Conservation (phyloP, 2,797 vertebrate genomes). For the Vespertilio murinus region DNA sequence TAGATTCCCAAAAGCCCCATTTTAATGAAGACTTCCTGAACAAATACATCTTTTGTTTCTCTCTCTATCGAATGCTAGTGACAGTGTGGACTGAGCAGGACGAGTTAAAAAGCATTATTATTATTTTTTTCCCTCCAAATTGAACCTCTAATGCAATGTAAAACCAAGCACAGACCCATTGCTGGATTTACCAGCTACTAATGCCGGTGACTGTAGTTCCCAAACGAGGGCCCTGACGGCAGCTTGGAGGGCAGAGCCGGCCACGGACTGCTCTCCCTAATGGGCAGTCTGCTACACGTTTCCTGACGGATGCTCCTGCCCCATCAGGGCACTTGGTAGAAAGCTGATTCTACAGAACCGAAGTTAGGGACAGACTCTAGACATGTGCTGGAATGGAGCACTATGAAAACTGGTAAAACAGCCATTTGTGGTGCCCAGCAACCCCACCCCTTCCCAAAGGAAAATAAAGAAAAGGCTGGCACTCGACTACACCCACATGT, state of each 20-base stretch:
- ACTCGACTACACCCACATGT: fast-evolving
- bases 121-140: slow-evolving; percentile 31
- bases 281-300: neutral
- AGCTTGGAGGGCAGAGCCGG: neutral
- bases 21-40: neutral
- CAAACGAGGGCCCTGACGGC: neutral
- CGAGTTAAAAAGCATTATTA: neutral
- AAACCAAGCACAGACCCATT: neutral
- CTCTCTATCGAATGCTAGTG: neutral
- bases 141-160: neutral
- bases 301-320: neutral
- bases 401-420: neutral
- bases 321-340: neutral
- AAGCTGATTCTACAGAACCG: neutral
- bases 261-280: neutral
- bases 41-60: neutral
- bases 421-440: neutral
- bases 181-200: neutral
- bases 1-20: neutral
- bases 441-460: neutral
- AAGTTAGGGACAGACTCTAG: neutral
- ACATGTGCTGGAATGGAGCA: neutral
- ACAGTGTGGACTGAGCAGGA: neutral
- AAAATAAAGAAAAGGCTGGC: neutral
- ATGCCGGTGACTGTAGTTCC: neutral